phyloP scores from a whole-genome alignment of 1,140 invertebrate species.

The Philotrypesis tridentata region DNA sequence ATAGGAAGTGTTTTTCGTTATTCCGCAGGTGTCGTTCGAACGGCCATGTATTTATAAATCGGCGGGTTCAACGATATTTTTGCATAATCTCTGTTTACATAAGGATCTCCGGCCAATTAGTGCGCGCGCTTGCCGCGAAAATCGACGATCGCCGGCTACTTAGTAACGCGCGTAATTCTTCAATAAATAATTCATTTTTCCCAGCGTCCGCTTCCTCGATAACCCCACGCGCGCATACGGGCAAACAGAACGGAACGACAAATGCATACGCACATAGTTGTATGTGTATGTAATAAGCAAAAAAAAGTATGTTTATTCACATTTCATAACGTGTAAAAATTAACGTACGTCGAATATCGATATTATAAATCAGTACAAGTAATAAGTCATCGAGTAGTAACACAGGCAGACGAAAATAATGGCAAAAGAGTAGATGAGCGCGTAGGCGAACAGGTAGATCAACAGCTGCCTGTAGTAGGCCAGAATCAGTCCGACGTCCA shows the following conservation, averaged over 20 bases:
- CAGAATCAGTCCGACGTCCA: slow-evolving; percentile 42
- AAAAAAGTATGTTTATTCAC: neutral
- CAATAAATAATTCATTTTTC: slow-evolving; percentile 12
- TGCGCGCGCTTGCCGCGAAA: neutral
- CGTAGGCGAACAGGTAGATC: slow-evolving; percentile 43
- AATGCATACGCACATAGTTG: no score
- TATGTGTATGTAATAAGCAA: no score
- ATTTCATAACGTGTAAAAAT: slow-evolving; percentile 8
- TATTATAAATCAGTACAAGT: neutral
- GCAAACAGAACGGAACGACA: neutral
- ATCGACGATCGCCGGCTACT: neutral
- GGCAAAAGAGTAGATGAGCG: slow-evolving; percentile 44
- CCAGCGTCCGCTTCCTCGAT: neutral
- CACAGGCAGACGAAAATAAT: neutral
- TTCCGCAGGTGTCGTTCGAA: no score
- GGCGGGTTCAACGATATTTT: slow-evolving; percentile 27
- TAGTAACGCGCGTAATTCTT: neutral
- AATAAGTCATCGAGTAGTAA: neutral
- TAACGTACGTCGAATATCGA: no score
- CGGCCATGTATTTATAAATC: no score
- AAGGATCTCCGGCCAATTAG: neutral
- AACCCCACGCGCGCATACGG: neutral
- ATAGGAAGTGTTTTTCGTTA: no score
- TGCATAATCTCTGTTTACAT: slow-evolving; percentile 10
- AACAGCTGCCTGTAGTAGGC: slow-evolving; percentile 21